These are phyloP conservation scores for Cheirogaleus medius DNA, from an alignment of 2,113 vertebrate species.

Conservation along the genomic window DNA sequence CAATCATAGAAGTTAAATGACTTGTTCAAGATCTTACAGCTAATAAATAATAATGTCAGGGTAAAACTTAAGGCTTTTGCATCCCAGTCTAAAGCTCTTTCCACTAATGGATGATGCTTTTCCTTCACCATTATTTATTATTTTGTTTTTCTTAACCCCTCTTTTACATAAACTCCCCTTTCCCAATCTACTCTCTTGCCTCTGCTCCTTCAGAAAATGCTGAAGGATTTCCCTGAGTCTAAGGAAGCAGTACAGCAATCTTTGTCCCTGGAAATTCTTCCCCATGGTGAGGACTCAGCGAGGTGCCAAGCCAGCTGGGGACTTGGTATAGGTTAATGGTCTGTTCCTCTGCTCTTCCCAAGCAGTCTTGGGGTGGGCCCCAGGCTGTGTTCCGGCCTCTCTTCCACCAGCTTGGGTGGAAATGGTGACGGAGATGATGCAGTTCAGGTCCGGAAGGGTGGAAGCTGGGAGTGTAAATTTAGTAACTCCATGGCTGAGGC, in stretches of 20 bases:
- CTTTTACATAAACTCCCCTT: background rate
- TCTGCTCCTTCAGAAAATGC: background rate
- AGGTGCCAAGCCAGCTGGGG: background rate
- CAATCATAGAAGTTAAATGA: conserved; percentile 4
- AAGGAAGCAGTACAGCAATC: background rate
- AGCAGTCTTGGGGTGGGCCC: conserved; percentile 24
- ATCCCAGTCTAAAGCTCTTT: background rate
- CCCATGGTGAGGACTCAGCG: background rate
- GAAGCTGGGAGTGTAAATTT: conserved; percentile 66
- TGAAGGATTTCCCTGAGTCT: background rate
- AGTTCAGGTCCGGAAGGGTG: conserved; percentile 64
- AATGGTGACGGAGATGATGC: conserved; percentile 53
- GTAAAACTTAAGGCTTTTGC: background rate
- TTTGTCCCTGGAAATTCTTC: background rate
- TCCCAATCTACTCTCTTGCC: background rate
- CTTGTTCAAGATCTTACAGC: background rate
- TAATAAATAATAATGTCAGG: conserved; percentile 28
- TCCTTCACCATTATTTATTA: background rate
- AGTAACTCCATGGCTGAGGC: conserved; percentile 45
- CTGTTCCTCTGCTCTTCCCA: background rate
- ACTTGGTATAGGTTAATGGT: background rate
- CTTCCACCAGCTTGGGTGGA: conserved; percentile 58
- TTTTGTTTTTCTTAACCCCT: background rate
- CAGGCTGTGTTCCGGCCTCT: conserved; percentile 36
- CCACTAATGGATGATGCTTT: background rate